phyloP scores from a whole-genome alignment of 92 coral and sea anemone species.

The Palythoa grandis region DNA sequence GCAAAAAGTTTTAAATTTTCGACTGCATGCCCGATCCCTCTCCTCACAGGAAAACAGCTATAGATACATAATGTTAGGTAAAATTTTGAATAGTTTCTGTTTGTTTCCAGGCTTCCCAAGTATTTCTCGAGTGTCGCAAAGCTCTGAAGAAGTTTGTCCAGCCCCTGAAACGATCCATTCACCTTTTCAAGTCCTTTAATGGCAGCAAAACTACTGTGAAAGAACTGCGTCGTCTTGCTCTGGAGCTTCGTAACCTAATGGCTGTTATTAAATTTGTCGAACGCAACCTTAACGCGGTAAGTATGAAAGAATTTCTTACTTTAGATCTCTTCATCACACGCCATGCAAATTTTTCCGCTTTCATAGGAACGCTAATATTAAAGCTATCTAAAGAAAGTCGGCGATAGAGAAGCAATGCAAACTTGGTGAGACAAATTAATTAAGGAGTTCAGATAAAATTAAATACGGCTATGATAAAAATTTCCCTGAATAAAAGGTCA shows the following conservation, averaged over 20 bases:
- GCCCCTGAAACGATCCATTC: constrained; percentile 1
- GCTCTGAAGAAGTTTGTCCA: constrained; percentile 10
- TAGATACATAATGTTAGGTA: neutral
- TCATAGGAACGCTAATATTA: too few relatives aligned
- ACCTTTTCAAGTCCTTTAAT: constrained; percentile 6
- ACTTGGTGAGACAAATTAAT: too few relatives aligned
- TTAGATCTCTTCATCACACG: neutral
- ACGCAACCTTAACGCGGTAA: constrained; percentile 10
- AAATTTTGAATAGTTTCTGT: neutral
- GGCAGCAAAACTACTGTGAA: constrained; percentile 14
- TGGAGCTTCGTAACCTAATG: constrained; percentile 15
- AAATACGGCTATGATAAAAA: too few relatives aligned
- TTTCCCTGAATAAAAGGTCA: too few relatives aligned
- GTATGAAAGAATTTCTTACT: neutral
- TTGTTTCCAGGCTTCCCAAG: constrained; percentile 1
- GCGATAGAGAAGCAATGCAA: too few relatives aligned
- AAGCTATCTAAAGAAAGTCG: too few relatives aligned
- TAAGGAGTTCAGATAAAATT: too few relatives aligned
- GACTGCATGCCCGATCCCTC: too few relatives aligned
- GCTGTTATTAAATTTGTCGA: neutral
- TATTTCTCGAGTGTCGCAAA: neutral
- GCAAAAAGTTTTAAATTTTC: too few relatives aligned
- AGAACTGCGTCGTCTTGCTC: neutral
- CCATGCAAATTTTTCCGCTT: too few relatives aligned
- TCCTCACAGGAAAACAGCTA: too few relatives aligned